Percentiles rank a stretch among this genome's conserved stretches.
Conservation (phyloP, 30 jellyfish, hydroid and myxozoan genomes). For the Phacellophora camtschatica region DNA sequence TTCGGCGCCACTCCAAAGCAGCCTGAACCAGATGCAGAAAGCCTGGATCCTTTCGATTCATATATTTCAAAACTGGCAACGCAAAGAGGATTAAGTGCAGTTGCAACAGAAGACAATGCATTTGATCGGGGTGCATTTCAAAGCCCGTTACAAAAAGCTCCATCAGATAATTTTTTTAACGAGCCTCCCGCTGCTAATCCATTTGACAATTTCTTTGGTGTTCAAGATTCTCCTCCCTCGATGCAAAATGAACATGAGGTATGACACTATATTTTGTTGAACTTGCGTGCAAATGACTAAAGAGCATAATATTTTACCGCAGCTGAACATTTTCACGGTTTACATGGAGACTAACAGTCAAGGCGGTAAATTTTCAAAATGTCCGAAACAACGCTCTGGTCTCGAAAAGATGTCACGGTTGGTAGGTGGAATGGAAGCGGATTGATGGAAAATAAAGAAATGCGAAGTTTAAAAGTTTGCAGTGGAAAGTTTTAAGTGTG, state of each 20-base stretch:
- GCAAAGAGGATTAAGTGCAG: conserved; percentile 17
- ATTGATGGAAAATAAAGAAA: too few relatives aligned
- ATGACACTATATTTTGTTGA: too few relatives aligned
- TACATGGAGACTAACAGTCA: too few relatives aligned
- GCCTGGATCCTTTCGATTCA: conserved; percentile 38
- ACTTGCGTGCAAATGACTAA: too few relatives aligned
- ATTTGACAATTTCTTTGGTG: conserved; percentile 10
- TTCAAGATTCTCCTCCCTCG: neutral
- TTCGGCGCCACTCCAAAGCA: neutral
- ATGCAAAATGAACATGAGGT: neutral
- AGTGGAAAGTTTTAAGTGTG: too few relatives aligned
- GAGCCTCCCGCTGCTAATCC: conserved; percentile 9
- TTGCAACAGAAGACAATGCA: neutral
- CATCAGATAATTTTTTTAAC: conserved; percentile 25
- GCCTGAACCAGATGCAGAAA: neutral
- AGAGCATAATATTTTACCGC: too few relatives aligned
- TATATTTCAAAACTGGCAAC: conserved; percentile 33
- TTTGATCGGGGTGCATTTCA: conserved; percentile 34
- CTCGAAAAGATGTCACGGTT: too few relatives aligned
- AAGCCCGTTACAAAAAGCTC: conserved; percentile 43
- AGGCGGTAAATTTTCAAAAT: too few relatives aligned
- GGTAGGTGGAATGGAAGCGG: too few relatives aligned
- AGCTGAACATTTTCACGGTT: too few relatives aligned
- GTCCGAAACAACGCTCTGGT: too few relatives aligned
- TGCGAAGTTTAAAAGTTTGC: too few relatives aligned